Evolutionary conservation across 2,888 invertebrate genomes (phyloP).

Genomic region (Mythimna loreyi): DNA sequence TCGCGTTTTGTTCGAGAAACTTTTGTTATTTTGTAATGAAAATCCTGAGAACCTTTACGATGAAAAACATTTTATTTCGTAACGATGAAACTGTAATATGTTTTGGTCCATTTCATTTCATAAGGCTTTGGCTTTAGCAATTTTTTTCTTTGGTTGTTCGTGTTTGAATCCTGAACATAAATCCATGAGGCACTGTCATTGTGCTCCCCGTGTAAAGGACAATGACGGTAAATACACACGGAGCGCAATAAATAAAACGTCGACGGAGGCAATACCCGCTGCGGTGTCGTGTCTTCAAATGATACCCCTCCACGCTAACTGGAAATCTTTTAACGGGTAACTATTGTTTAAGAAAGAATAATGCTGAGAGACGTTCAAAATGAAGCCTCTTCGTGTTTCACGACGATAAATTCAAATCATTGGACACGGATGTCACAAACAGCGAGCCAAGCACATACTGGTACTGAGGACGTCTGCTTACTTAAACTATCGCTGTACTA

Average conservation of each 20-base stretch:
- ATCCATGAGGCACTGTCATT: not conserved
- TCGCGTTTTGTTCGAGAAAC: conserved; percentile 16
- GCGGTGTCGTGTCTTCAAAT: conserved; percentile 67
- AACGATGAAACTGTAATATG: not conserved
- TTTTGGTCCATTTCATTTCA: not conserved
- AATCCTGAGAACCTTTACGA: conserved; percentile 3
- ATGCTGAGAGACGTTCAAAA: conserved; percentile 57
- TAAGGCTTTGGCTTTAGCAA: not conserved
- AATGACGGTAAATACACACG: conserved; percentile 46
- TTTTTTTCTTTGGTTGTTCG: not conserved
- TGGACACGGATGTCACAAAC: conserved; percentile 61
- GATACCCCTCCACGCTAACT: conserved; percentile 65
- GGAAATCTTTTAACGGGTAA: conserved; percentile 66
- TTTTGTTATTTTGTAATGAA: conserved; percentile 27
- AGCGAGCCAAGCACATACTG: conserved; percentile 61
- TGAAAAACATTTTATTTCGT: conserved; percentile 7
- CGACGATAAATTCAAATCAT: conserved; percentile 59
- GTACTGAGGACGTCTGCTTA: conserved; percentile 53
- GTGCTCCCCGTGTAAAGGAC: conserved; percentile 16
- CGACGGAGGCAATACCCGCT: conserved; percentile 24
- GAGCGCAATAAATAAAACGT: conserved; percentile 41
- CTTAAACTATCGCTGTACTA: conserved; percentile 17
- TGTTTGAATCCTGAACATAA: not conserved
- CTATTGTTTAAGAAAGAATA: conserved; percentile 68
- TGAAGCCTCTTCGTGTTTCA: conserved; percentile 62